These are phyloP conservation scores for Cerastis rubricosa DNA, from an alignment of 2,888 invertebrate genomes.

Conservation along the genomic window DNA sequence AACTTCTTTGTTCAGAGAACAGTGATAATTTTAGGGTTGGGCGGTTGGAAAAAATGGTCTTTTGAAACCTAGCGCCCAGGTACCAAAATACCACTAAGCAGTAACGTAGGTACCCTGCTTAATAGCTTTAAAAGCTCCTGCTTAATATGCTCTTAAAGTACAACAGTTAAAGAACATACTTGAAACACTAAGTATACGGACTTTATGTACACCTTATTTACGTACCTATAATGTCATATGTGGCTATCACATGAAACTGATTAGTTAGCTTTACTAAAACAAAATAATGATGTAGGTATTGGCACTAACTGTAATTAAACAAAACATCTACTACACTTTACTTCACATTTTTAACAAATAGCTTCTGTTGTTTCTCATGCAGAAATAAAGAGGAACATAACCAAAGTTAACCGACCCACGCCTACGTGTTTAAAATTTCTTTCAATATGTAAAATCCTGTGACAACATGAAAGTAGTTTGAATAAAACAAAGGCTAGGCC, in stretches of 20 bases:
- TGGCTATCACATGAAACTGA: too few relatives aligned
- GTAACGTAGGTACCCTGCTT: background rate
- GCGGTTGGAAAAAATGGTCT: background rate
- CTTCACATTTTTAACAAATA: slow-evolving; percentile 11
- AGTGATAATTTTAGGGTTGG: background rate
- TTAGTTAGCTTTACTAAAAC: background rate
- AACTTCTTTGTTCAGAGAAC: background rate
- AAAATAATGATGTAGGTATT: slow-evolving; percentile 8
- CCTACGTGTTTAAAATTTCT: background rate
- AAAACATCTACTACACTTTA: background rate
- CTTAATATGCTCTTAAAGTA: background rate
- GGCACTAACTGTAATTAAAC: too few relatives aligned
- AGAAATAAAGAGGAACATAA: slow-evolving; percentile 12
- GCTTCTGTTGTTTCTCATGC: slow-evolving; percentile 1
- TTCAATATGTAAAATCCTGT: slow-evolving; percentile 14
- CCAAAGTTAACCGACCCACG: background rate
- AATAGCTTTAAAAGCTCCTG: too few relatives aligned
- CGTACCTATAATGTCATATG: too few relatives aligned
- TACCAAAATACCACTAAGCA: background rate
- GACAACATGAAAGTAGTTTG: background rate
- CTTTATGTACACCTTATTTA: too few relatives aligned
- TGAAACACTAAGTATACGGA: background rate
- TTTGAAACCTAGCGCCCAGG: background rate
- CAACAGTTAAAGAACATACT: background rate
- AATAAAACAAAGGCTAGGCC: background rate